Percentiles rank a stretch among this genome's conserved stretches.
phyloP scores from a whole-genome alignment of 2,113 vertebrate genomes.

The Peromyscus californicus region DNA sequence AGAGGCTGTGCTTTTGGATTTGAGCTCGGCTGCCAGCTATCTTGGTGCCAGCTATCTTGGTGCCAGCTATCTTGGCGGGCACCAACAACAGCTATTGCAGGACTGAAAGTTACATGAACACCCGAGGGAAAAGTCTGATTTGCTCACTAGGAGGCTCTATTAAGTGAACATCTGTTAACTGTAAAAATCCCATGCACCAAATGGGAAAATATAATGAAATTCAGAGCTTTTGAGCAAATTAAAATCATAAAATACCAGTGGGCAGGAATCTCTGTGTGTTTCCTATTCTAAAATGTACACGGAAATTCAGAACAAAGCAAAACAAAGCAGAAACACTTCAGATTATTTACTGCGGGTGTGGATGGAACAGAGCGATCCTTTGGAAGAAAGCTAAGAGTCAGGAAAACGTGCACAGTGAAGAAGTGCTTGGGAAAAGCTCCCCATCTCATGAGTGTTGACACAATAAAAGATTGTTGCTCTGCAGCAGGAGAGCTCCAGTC shows the following conservation, averaged over 20 bases:
- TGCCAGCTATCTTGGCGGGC: constrained; percentile 75
- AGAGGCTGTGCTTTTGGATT: constrained; percentile 61
- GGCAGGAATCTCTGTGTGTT: constrained; percentile 74
- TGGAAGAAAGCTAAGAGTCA: constrained; percentile 39
- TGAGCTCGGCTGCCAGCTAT: constrained; percentile 51
- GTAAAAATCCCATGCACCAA: constrained; percentile 80
- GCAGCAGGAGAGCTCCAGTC: background rate
- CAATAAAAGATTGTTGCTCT: constrained; percentile 53
- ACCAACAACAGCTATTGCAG: constrained; percentile 60
- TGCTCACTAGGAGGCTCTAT: constrained; percentile 75
- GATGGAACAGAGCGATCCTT: constrained; percentile 40
- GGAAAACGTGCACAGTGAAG: background rate
- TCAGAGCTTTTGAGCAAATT: constrained; percentile 81
- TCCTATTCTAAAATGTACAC: constrained; percentile 68
- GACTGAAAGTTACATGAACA: constrained; percentile 78
- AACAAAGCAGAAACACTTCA: constrained; percentile 64
- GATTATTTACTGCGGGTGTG: constrained; percentile 60
- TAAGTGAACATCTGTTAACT: constrained; percentile 85
- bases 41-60: too few relatives aligned
- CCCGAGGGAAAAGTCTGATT: constrained; percentile 62
- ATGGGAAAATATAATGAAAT: constrained; percentile 83
- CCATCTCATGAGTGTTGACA: constrained; percentile 53
- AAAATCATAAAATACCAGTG: constrained; percentile 84
- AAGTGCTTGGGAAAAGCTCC: constrained; percentile 37
- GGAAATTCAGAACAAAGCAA: constrained; percentile 62